phyloP scores from a whole-genome alignment of 2,797 vertebrate genomes.

The Scleropages formosus region DNA sequence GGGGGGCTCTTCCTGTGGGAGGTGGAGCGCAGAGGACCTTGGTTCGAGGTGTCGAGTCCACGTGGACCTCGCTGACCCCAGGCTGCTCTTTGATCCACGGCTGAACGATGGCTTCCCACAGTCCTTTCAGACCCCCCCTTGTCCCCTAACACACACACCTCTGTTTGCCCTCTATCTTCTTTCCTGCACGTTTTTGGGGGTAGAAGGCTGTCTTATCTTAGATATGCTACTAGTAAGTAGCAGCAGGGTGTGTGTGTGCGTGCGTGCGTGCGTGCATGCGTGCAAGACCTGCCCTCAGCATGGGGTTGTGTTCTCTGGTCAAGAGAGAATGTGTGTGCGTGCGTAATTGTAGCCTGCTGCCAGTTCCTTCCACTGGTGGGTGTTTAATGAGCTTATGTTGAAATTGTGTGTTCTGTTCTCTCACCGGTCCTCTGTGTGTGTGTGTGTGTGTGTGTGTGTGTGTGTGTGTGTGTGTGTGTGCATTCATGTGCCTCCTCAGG shows the following conservation, averaged over 20 bases:
- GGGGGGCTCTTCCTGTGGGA: no score
- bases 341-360: no score
- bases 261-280: constrained; percentile 7
- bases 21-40: no score
- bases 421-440: constrained; percentile 34
- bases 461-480: constrained; percentile 15
- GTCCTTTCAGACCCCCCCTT: not conserved
- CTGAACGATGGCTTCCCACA: not conserved
- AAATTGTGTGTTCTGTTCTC: no score
- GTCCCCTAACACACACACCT: not conserved
- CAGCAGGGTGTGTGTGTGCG: constrained; percentile 19
- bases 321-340: no score
- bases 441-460: constrained; percentile 7
- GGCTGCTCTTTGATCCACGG: no score
- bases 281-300: no score
- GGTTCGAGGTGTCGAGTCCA: no score
- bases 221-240: constrained; percentile 1
- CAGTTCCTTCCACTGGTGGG: no score
- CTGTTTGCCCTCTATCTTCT: not conserved
- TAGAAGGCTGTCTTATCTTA: not conserved
- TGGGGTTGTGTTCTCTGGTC: no score
- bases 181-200: not conserved
- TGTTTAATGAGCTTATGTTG: no score
- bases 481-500: constrained; percentile 54
- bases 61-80: no score